Base-by-base conservation (phyloP, 2,113 vertebrate species). In the Patagioenas fasciata region DNA sequence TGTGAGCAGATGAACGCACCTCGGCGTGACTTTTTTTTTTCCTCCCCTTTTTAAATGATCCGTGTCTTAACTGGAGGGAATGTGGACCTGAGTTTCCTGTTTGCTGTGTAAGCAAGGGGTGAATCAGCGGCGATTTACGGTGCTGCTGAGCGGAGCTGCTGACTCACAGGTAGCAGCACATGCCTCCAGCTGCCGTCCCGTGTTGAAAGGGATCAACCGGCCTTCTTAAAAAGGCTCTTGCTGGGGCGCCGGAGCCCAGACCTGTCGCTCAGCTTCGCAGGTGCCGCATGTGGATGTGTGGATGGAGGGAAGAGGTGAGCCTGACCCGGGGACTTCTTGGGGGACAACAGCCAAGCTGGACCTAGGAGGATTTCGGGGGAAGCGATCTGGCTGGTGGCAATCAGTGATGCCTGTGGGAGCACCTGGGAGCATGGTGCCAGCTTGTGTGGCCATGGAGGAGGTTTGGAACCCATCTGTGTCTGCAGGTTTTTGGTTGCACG, bases 41-140 rank as follows among this genome's bases (percentile, higher is more conserved):
- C 1, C 2, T 23, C 3, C 3, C 3, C 0, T 17, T 60, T 81
- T 61, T 18, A 67, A 83, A 83, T 3, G 74, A n/a, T 83, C 91
- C 34, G 1, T 85, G 91, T 86, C 50, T 95, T 89, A 82, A 95
- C 82, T 58, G 36, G 95, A 85, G 97, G 94, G 95, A 94, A 96
- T 96, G 96, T 80, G 84, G 92, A 89, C 94, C 93, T 53, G 95
- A 91, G 89, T 97, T 97, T 97, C 96, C 97, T 96, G 97, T 93
- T 94, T 60, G 94, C 94, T 94, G 94, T 92, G 95, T 96, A 86
- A 96, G 95, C 81, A 78, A 60, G 44, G 65, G 8, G 88, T 97
- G 97, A 97, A 91, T 97, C 97, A 97, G 95, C 95, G 60, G 93
- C 69, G 67, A 74, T 83, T 88, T 57, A 54, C 79, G 73, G 85